Conservation (phyloP, 2,888 invertebrate genomes). For the Nomada lathburiana region DNA sequence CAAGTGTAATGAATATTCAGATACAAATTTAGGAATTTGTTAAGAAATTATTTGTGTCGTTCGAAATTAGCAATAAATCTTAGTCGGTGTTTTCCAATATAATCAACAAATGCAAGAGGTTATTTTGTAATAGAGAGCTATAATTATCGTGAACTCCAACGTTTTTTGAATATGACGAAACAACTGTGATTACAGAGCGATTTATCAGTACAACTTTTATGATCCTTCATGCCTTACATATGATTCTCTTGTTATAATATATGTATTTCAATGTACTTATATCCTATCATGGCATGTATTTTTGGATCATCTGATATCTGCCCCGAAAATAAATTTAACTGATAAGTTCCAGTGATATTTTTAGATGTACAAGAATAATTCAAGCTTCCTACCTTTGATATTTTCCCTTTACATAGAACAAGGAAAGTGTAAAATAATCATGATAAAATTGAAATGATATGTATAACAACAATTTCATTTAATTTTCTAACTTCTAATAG, state of each 20-base stretch:
- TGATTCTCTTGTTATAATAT: neutral
- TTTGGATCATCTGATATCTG: neutral
- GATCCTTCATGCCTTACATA: neutral
- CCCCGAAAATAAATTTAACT: neutral
- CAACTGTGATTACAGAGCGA: neutral
- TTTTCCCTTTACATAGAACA: neutral
- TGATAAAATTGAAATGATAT: too few species aligned
- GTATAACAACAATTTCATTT: too few species aligned
- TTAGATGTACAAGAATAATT: neutral
- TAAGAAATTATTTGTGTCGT: too few species aligned
- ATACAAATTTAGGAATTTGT: neutral
- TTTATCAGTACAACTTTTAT: neutral
- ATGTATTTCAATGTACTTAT: neutral
- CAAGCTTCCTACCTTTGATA: neutral
- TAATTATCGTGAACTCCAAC: slow-evolving; percentile 1
- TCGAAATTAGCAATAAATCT: neutral
- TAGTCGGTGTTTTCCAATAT: neutral
- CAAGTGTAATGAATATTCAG: too few species aligned
- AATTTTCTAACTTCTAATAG: too few species aligned
- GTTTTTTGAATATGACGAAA: slow-evolving; percentile 4
- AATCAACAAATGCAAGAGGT: neutral
- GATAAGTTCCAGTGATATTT: neutral
- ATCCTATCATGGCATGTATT: slow-evolving; percentile 17
- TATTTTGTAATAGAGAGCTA: neutral
- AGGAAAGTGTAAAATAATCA: too few species aligned